Evolutionary conservation across 2,888 invertebrate genomes (phyloP).

Genomic region (Dermolepida albohirtum): DNA sequence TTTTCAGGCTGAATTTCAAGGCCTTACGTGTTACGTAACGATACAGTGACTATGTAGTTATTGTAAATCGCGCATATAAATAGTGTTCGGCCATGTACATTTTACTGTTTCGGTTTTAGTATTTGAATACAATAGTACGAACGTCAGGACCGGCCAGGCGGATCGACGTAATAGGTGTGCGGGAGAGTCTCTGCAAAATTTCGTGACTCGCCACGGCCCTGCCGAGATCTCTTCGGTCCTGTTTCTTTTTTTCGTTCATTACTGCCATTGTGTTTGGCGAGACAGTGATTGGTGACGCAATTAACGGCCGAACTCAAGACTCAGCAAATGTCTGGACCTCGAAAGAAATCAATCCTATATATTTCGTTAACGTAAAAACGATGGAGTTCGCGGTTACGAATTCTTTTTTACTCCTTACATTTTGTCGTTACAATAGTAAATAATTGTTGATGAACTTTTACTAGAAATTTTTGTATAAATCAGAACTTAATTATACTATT

Average conservation of each 20-base stretch:
- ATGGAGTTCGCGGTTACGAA: too few relatives aligned
- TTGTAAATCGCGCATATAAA: slow-evolving; percentile 14
- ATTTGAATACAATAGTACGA: slow-evolving; percentile 21
- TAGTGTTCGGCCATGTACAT: background rate
- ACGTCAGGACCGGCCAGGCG: background rate
- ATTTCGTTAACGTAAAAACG: too few relatives aligned
- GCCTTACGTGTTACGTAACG: slow-evolving; percentile 13
- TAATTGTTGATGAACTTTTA: too few relatives aligned
- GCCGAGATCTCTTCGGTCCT: background rate
- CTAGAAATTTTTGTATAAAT: too few relatives aligned
- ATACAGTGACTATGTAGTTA: slow-evolving; percentile 7
- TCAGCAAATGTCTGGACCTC: too few relatives aligned
- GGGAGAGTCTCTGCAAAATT: slow-evolving; percentile 5
- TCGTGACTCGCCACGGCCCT: slow-evolving; percentile 3
- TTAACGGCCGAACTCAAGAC: slow-evolving; percentile 10
- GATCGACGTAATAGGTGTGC: background rate
- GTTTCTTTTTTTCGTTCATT: slow-evolving; percentile 23
- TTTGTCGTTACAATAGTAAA: too few relatives aligned
- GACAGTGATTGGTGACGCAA: slow-evolving; percentile 32
- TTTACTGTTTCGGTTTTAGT: background rate
- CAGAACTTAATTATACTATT: too few relatives aligned
- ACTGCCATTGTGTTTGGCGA: slow-evolving; percentile 25
- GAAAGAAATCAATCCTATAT: too few relatives aligned
- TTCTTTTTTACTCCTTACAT: too few relatives aligned
- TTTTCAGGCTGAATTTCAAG: slow-evolving; percentile 27